Percentiles rank a stretch among this genome's conserved stretches.
phyloP scores from a whole-genome alignment of 2,888 invertebrate species.

The Pseudoips prasinana region DNA sequence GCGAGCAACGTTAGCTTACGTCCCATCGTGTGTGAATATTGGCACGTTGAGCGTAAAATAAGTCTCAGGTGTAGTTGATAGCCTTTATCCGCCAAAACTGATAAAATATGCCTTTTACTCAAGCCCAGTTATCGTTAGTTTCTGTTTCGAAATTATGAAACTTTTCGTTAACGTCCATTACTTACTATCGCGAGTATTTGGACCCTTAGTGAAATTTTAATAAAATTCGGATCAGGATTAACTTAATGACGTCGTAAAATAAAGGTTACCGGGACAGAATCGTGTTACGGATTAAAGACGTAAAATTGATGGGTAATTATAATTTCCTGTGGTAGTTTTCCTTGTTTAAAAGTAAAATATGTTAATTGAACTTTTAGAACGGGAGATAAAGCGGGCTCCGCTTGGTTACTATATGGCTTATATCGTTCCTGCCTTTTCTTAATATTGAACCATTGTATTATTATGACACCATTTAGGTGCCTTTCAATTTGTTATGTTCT shows the following conservation, averaged over 20 bases:
- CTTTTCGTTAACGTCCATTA: constrained; percentile 24
- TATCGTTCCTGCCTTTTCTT: too few species aligned
- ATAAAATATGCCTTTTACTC: constrained; percentile 67
- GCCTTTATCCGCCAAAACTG: constrained; percentile 76
- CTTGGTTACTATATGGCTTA: too few species aligned
- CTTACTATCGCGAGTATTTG: constrained; percentile 9
- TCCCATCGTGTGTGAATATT: constrained; percentile 49
- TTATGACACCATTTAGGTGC: too few species aligned
- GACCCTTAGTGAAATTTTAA: constrained; percentile 6
- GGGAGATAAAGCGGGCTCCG: too few species aligned
- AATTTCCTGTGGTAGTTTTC: too few species aligned
- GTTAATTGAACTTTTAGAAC: too few species aligned
- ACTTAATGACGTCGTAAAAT: not conserved
- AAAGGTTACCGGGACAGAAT: constrained; percentile 7
- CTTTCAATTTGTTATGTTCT: too few species aligned
- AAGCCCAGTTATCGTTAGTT: constrained; percentile 57
- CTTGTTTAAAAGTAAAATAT: too few species aligned
- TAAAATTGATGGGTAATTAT: too few species aligned
- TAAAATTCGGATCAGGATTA: constrained; percentile 4
- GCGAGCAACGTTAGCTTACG: too few species aligned
- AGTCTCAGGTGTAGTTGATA: constrained; percentile 77
- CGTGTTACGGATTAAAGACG: not conserved
- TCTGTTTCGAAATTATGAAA: constrained; percentile 48
- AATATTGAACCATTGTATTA: too few species aligned
- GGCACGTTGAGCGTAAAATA: constrained; percentile 74